These are phyloP conservation scores for Neopelma chrysocephalum DNA, from an alignment of 2,797 vertebrate species.

Conservation along the genomic window DNA sequence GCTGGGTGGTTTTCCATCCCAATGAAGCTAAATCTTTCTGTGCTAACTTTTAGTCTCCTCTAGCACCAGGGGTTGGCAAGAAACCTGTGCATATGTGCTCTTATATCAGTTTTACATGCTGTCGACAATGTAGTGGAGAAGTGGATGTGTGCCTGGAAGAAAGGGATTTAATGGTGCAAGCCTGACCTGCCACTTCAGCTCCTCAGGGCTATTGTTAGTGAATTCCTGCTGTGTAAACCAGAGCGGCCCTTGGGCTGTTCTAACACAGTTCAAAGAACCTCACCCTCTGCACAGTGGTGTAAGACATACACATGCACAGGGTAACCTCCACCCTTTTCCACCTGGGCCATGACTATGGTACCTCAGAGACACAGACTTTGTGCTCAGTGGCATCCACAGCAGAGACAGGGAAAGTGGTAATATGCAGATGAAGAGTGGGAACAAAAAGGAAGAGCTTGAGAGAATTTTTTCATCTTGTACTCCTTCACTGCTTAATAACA, in stretches of 20 bases:
- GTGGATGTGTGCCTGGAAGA: not conserved
- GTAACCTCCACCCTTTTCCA: not conserved
- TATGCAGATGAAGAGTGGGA: not conserved
- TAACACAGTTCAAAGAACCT: not conserved
- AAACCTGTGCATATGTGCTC: not conserved
- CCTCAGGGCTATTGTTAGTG: not conserved
- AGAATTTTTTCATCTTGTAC: not conserved
- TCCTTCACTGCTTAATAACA: not conserved
- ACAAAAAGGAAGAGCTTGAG: not conserved
- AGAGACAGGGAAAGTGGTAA: not conserved
- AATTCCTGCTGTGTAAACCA: not conserved
- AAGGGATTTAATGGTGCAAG: not conserved
- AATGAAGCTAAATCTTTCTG: not conserved
- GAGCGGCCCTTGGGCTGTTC: not conserved
- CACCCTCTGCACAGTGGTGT: rapidly evolving
- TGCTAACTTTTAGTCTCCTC: not conserved
- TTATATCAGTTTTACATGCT: not conserved
- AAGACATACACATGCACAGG: not conserved
- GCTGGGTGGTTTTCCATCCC: not conserved
- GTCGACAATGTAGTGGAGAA: not conserved
- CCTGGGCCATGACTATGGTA: not conserved
- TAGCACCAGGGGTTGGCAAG: not conserved
- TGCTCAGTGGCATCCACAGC: not conserved
- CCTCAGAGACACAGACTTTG: not conserved
- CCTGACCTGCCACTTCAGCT: not conserved